phyloP scores from a whole-genome alignment of 2,113 vertebrate species.

The Cynocephalus volans region DNA sequence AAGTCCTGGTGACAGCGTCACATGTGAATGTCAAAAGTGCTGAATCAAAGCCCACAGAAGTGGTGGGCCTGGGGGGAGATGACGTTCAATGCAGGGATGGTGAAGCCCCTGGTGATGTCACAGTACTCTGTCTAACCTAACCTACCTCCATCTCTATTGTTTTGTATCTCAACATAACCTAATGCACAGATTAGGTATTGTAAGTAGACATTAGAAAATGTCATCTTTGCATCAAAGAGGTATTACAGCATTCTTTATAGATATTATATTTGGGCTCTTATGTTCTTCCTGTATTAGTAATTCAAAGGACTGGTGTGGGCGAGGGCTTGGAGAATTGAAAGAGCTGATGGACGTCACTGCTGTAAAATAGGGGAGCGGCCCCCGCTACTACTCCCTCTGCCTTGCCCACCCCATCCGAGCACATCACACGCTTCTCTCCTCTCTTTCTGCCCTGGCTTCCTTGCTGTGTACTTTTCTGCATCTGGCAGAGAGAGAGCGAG shows the following conservation, averaged over 20 bases:
- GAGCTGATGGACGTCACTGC: accelerated
- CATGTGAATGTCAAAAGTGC: accelerated
- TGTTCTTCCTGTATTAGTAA: not conserved
- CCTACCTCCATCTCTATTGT: accelerated
- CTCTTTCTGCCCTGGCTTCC: accelerated
- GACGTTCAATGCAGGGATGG: accelerated
- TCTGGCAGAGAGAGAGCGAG: not conserved
- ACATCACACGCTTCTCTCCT: not conserved
- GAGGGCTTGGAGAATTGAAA: not conserved
- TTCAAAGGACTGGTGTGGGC: not conserved
- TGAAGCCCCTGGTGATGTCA: accelerated
- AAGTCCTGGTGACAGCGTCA: not conserved
- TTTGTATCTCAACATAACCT: not conserved
- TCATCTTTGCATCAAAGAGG: accelerated
- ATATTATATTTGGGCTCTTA: not conserved
- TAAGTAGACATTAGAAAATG: accelerated
- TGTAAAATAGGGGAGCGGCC: accelerated
- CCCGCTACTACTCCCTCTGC: accelerated
- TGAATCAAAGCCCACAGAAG: accelerated
- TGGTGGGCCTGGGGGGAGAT: accelerated
- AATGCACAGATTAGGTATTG: accelerated
- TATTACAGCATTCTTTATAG: accelerated
- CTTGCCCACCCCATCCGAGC: not conserved
- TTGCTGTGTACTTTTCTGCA: accelerated
- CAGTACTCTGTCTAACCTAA: not conserved